phyloP scores from a whole-genome alignment of 2,888 invertebrate genomes.

The Teinopalpus imperialis region DNA sequence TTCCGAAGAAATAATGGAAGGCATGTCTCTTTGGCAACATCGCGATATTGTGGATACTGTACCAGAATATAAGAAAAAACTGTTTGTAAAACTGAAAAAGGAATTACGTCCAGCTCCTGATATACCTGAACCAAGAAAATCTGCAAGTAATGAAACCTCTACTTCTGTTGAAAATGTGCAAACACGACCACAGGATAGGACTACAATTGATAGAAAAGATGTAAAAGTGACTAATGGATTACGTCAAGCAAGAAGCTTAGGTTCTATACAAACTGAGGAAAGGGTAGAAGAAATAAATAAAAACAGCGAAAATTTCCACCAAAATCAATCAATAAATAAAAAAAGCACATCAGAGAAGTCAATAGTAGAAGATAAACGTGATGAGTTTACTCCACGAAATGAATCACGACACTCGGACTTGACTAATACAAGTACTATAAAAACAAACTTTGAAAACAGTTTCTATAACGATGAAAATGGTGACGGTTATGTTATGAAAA shows the following conservation, averaged over 20 bases:
- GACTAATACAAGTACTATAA: slow-evolving; percentile 76
- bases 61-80: slow-evolving; percentile 74
- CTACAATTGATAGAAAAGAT: slow-evolving; percentile 71
- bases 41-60: slow-evolving; percentile 90
- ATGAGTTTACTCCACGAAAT: slow-evolving; percentile 64
- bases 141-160: slow-evolving; percentile 50
- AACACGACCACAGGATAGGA: slow-evolving; percentile 54
- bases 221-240: slow-evolving; percentile 65
- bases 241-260: slow-evolving; percentile 73
- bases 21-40: slow-evolving; percentile 94
- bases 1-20: slow-evolving; percentile 89
- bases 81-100: slow-evolving; percentile 72
- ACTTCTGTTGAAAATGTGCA: slow-evolving; percentile 49
- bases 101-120: slow-evolving; percentile 69
- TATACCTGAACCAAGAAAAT: slow-evolving; percentile 58
- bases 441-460: slow-evolving; percentile 84
- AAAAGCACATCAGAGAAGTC: slow-evolving; percentile 73
- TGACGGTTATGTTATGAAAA: slow-evolving; percentile 86
- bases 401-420: slow-evolving; percentile 74
- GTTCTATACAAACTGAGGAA: slow-evolving; percentile 72
- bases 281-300: slow-evolving; percentile 55
- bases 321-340: slow-evolving; percentile 61
- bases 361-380: slow-evolving; percentile 67
- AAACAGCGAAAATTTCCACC: slow-evolving; percentile 51
- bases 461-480: slow-evolving; percentile 85